Evolutionary conservation across 1,140 invertebrate genomes (phyloP).

Genomic region (Proales similis): DNA sequence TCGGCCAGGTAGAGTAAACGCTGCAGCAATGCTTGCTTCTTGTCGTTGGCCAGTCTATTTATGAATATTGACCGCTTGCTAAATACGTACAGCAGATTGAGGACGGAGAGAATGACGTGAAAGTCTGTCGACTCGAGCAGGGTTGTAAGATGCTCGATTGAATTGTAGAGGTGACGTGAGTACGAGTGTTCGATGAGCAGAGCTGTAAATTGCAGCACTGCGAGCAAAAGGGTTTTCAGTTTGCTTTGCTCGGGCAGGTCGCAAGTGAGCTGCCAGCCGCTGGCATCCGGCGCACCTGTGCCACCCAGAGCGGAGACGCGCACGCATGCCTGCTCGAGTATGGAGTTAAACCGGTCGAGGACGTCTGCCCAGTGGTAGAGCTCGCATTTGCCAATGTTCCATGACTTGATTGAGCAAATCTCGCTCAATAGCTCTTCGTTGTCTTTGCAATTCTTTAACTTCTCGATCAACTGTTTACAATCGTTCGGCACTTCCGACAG

Average conservation of each 20-base stretch:
- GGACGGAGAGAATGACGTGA: constrained; percentile 74
- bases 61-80: constrained; percentile 85
- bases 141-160: constrained; percentile 77
- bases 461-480: constrained; percentile 71
- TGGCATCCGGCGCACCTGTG: constrained; percentile 59
- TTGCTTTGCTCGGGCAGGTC: constrained; percentile 64
- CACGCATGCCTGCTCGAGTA: constrained; percentile 67
- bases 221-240: constrained; percentile 68
- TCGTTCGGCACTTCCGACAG: constrained; percentile 78
- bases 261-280: constrained; percentile 68
- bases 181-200: constrained; percentile 82
- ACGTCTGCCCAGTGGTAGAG: constrained; percentile 82
- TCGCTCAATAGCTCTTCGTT: constrained; percentile 62
- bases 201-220: constrained; percentile 74
- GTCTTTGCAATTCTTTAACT: constrained; percentile 63
- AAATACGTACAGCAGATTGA: constrained; percentile 82
- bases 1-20: constrained; percentile 70
- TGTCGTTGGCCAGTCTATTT: constrained; percentile 66
- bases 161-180: constrained; percentile 79
- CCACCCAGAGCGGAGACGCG: too few relatives aligned
- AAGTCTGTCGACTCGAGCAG: constrained; percentile 75
- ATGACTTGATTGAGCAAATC: constrained; percentile 68
- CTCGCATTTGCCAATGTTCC: constrained; percentile 84
- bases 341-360: constrained; percentile 72
- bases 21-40: constrained; percentile 65